Conservation (phyloP, 2,113 vertebrate species). For the Petaurus breviceps region DNA sequence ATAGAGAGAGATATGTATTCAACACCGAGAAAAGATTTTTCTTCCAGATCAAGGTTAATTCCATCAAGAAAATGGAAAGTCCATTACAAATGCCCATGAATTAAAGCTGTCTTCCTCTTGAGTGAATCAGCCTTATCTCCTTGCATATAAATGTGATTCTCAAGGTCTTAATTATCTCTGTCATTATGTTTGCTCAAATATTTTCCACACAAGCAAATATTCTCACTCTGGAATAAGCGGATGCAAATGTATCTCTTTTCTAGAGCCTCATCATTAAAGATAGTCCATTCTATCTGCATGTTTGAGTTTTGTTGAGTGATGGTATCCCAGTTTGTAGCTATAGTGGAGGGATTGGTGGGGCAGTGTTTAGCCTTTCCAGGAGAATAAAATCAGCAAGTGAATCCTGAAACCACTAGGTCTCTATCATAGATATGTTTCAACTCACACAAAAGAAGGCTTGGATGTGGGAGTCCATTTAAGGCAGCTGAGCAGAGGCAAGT, state of each 20-base stretch:
- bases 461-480: neutral
- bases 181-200: slow-evolving; percentile 58
- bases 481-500: neutral
- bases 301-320: slow-evolving; percentile 47
- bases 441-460: neutral
- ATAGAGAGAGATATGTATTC: slow-evolving; percentile 56
- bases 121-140: slow-evolving; percentile 37
- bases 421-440: neutral
- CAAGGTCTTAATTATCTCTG: slow-evolving; percentile 59
- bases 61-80: slow-evolving; percentile 69
- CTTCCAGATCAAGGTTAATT: slow-evolving; percentile 70
- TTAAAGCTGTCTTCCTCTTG: slow-evolving; percentile 60
- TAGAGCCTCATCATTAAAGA: slow-evolving; percentile 49
- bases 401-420: neutral
- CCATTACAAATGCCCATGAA: slow-evolving; percentile 53
- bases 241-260: slow-evolving; percentile 57
- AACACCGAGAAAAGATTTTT: slow-evolving; percentile 58
- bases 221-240: slow-evolving; percentile 56
- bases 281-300: slow-evolving; percentile 2
- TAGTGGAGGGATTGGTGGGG: neutral
- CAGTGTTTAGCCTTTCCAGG: neutral
- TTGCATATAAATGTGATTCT: slow-evolving; percentile 56
- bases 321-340: neutral
- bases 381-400: neutral
- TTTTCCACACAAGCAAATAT: slow-evolving; percentile 57